phyloP scores from a whole-genome alignment of 1,140 invertebrate species.

The Drosophila cardini region DNA sequence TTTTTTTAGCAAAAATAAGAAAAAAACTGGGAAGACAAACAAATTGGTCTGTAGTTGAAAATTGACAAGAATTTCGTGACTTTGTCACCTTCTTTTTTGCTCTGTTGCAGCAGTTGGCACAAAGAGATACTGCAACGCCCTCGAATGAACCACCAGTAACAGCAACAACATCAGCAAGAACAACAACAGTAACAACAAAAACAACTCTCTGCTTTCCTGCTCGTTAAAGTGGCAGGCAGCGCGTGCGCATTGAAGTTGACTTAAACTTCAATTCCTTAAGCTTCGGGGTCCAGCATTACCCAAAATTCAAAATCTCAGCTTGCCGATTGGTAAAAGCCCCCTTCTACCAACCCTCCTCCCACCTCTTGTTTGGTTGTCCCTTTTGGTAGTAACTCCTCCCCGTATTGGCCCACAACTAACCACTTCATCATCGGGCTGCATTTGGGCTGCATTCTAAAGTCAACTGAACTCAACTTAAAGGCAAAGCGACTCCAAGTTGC shows the following conservation, averaged over 20 bases:
- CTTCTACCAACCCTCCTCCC: constrained; percentile 12
- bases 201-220: constrained; percentile 59
- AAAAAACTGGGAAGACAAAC: constrained; percentile 76
- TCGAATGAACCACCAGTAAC: constrained; percentile 57
- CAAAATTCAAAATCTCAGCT: constrained; percentile 48
- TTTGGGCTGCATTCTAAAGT: constrained; percentile 70
- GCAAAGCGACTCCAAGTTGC: constrained; percentile 53
- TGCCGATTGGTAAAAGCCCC: constrained; percentile 36
- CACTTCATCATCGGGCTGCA: constrained; percentile 82
- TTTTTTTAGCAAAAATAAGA: constrained; percentile 39
- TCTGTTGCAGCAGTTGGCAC: constrained; percentile 46
- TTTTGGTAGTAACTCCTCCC: not conserved
- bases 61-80: constrained; percentile 85
- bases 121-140: constrained; percentile 74
- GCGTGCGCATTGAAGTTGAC: constrained; percentile 75
- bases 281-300: constrained; percentile 18
- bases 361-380: not conserved
- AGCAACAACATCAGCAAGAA: constrained; percentile 43
- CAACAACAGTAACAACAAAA: constrained; percentile 36
- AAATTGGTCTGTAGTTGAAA: constrained; percentile 85
- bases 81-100: constrained; percentile 84
- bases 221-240: constrained; percentile 81
- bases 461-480: constrained; percentile 77
- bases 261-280: constrained; percentile 32
- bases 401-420: constrained; percentile 61